Base-by-base conservation (phyloP, 2,113 vertebrate genomes). In the Alethe castanea region DNA sequence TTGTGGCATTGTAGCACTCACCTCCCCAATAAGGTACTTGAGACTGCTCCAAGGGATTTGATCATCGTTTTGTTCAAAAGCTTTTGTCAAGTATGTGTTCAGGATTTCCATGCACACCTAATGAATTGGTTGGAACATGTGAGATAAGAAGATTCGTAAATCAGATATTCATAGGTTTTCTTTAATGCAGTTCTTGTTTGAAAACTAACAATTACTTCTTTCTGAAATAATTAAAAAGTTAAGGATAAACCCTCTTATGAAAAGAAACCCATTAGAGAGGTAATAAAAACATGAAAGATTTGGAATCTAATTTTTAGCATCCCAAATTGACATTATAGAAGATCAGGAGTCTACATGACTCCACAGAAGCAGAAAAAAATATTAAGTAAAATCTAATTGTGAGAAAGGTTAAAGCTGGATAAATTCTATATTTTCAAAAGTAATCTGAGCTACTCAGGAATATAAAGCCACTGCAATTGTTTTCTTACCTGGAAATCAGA, bases 71-170 rank as follows among this genome's bases (percentile, higher is more conserved):
- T 99, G 99, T 66, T 96, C 93, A 88, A 98, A 98, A 89, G 99
- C 98, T 97, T 99, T 99, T 24, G 98, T 99, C 90, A 99, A 87
- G 85, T 99, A 99, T 0, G 99, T 99, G 84, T 98, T 98, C 60
- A 99, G 97, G 76, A 99, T 99, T 96, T 99, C 99, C 98, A 99
- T 98, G 97, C 99, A 99, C 92, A 99, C 99, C 99, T 99, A 87
- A 67, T 47, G n/a, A 92, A 78, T 62, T 79, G 50, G 60, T 95
- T 64, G 52, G 56, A 73, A 59, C 7, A 26, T 6, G 29, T 22
- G 18, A 81, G 62, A 54, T 31, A 40, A 90, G 33, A 56, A 31
- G 17, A 36, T 50, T 78, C 25, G 40, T 61, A 52, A 71, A 56
- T 96, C 35, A 76, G 20, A 62, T 42, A 40, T 12, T 31, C 8